A percentile compares a stretch with the other conserved stretches of the same genome.
Evolutionary conservation across 2,888 invertebrate genomes (phyloP).

Genomic region (Lucinisca nassula): DNA sequence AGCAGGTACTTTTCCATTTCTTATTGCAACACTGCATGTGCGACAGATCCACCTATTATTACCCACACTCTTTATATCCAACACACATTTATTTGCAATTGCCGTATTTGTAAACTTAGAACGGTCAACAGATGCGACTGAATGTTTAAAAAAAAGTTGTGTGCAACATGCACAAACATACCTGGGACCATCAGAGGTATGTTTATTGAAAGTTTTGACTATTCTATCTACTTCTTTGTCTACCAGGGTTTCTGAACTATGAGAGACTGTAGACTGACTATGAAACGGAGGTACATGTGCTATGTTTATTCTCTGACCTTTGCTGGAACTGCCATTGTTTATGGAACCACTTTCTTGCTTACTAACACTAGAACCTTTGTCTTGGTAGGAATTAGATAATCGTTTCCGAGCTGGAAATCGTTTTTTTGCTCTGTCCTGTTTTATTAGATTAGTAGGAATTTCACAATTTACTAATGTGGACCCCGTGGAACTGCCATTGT

Average conservation of each 20-base stretch:
- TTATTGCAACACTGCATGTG: slow-evolving; percentile 3
- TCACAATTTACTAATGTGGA: too few species aligned
- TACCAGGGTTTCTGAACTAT: not conserved
- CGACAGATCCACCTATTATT: not conserved
- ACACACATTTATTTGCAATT: not conserved
- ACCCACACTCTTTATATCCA: not conserved
- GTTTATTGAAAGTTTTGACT: not conserved
- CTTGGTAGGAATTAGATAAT: too few species aligned
- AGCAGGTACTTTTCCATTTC: not conserved
- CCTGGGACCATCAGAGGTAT: slow-evolving; percentile 6
- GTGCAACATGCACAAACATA: slow-evolving; percentile 30
- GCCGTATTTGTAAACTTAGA: not conserved
- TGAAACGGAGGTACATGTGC: too few species aligned
- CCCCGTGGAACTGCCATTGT: too few species aligned
- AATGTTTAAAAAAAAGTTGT: slow-evolving; percentile 14
- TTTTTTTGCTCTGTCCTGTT: too few species aligned
- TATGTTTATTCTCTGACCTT: too few species aligned
- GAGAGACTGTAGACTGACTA: too few species aligned
- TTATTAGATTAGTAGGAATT: too few species aligned
- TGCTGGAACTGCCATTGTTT: too few species aligned
- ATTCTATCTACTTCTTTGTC: not conserved
- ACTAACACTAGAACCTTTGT: too few species aligned
- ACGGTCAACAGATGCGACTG: not conserved
- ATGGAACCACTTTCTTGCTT: too few species aligned
- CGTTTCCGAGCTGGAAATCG: too few species aligned